These are phyloP conservation scores for Furcula furcula DNA, from an alignment of 2,888 invertebrate genomes.

Conservation along the genomic window DNA sequence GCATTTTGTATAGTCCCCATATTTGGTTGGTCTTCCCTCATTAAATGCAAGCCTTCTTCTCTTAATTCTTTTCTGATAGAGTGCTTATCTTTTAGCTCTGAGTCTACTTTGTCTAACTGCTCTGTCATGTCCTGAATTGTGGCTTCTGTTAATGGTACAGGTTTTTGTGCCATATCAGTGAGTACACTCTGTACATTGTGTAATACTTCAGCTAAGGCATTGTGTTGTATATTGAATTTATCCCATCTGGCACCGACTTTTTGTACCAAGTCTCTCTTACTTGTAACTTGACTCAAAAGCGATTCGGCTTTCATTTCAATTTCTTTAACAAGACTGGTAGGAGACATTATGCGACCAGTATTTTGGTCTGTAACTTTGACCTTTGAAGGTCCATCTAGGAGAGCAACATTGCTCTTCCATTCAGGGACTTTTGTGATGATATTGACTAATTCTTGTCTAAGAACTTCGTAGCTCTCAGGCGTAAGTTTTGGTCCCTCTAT, in stretches of 20 bases:
- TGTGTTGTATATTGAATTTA: slow-evolving; percentile 88
- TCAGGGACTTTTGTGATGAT: slow-evolving; percentile 85
- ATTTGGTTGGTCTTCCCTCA: slow-evolving; percentile 91
- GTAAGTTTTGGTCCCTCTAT: slow-evolving; percentile 88
- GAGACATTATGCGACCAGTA: slow-evolving; percentile 87
- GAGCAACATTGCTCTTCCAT: slow-evolving; percentile 86
- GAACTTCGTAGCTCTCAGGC: slow-evolving; percentile 85
- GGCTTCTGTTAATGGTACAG: slow-evolving; percentile 69
- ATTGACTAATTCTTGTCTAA: slow-evolving; percentile 86
- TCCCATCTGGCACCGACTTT: slow-evolving; percentile 89
- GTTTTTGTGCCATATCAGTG: slow-evolving; percentile 79
- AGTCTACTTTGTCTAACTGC: slow-evolving; percentile 78
- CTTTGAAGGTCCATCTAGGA: slow-evolving; percentile 85
- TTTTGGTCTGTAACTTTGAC: slow-evolving; percentile 87
- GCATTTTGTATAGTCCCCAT: slow-evolving; percentile 91
- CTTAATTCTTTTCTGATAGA: slow-evolving; percentile 87
- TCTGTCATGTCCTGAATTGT: slow-evolving; percentile 74
- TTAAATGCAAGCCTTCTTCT: slow-evolving; percentile 88
- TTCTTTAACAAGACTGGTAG: slow-evolving; percentile 86
- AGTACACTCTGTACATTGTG: slow-evolving; percentile 81
- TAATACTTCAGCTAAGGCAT: slow-evolving; percentile 85
- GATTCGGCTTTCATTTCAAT: slow-evolving; percentile 86
- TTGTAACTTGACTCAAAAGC: slow-evolving; percentile 84
- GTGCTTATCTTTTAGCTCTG: slow-evolving; percentile 81
- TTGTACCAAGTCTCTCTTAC: slow-evolving; percentile 85